Evolutionary conservation across 2,113 vertebrate species (phyloP).

Genomic region (Budorcas taxicolor): DNA sequence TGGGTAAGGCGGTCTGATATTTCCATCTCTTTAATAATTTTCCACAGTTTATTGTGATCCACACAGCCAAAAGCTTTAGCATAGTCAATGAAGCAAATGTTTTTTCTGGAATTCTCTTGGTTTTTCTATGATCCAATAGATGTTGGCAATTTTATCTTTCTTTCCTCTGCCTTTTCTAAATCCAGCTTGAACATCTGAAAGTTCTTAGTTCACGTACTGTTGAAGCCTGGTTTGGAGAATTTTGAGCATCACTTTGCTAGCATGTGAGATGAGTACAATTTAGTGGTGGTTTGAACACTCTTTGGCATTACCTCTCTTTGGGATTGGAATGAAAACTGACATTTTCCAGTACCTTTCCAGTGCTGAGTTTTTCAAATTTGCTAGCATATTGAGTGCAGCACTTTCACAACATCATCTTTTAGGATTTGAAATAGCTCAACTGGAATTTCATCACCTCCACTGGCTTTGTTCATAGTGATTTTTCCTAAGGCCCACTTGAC

Average conservation of each 20-base stretch:
- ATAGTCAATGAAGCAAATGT: neutral
- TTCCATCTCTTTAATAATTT: neutral
- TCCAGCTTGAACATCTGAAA: neutral
- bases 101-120: neutral
- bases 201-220: neutral
- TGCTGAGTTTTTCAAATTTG: neutral
- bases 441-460: neutral
- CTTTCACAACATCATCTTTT: neutral
- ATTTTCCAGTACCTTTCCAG: neutral
- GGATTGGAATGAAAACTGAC: neutral
- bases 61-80: neutral
- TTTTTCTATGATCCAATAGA: neutral
- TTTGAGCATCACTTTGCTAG: neutral
- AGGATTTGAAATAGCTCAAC: neutral
- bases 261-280: neutral
- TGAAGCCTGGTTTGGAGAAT: neutral
- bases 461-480: neutral
- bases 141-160: neutral
- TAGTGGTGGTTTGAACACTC: neutral
- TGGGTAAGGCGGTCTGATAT: neutral
- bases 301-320: neutral
- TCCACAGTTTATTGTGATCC: neutral
- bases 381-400: neutral
- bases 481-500: neutral
- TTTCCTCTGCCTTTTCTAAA: neutral